phyloP scores from a whole-genome alignment of 2,113 vertebrate genomes.

The Periophthalmus modestus region DNA sequence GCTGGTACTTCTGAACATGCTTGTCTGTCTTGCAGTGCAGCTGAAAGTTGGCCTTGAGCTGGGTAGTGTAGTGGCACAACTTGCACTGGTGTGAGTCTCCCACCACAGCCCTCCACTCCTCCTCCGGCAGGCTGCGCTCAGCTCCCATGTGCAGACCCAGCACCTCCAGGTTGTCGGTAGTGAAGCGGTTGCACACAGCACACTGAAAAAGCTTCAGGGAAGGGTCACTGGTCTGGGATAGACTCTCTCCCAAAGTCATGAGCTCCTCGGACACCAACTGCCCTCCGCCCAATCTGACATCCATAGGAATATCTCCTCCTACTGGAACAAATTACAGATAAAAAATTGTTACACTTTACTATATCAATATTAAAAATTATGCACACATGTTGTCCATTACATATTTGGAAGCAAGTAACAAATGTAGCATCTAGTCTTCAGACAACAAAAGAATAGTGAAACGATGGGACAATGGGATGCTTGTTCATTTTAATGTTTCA shows the following conservation, averaged over 20 bases:
- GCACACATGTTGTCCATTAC: not conserved
- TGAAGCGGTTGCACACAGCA: constrained; percentile 98
- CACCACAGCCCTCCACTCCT: constrained; percentile 94
- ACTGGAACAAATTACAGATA: constrained; percentile 72
- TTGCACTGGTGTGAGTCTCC: constrained; percentile 98
- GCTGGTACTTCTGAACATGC: constrained; percentile 97
- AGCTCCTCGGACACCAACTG: constrained; percentile 98
- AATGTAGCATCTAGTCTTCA: not conserved
- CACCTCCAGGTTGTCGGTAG: constrained; percentile 96
- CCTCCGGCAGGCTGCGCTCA: constrained; percentile 92
- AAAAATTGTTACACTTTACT: not conserved
- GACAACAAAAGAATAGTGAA: not conserved
- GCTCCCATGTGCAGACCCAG: constrained; percentile 95
- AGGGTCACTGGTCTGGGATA: constrained; percentile 94
- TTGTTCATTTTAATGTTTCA: too few species aligned
- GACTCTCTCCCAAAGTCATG: constrained; percentile 96
- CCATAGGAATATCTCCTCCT: constrained; percentile 94
- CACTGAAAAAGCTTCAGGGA: constrained; percentile 99
- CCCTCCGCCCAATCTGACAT: constrained; percentile 91
- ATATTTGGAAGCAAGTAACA: not conserved
- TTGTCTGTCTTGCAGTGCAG: constrained; percentile 99
- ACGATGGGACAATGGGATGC: not conserved
- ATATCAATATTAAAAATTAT: not conserved
- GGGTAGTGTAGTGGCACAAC: constrained; percentile 96
- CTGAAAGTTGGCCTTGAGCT: constrained; percentile 99